Percentiles rank a stretch among this genome's conserved stretches.
Conservation (phyloP, 2,888 invertebrate species). For the Mimachlamys varia region DNA sequence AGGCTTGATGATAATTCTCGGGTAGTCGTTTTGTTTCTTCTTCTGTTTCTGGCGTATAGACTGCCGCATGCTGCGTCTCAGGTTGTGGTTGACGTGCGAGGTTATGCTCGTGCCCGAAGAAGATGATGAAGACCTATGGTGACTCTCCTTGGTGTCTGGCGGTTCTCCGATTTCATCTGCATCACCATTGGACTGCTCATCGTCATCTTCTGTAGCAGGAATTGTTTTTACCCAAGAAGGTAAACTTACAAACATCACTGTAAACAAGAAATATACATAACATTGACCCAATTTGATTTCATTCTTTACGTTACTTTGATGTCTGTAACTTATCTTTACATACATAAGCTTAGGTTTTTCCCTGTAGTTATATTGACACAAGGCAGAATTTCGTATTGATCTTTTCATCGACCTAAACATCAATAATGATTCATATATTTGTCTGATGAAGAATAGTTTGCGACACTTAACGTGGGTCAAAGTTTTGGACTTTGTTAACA, state of each 20-base stretch:
- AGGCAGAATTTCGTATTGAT: not conserved
- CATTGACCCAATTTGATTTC: not conserved
- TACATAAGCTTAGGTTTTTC: not conserved
- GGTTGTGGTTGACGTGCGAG: conserved; percentile 12
- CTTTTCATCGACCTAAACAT: not conserved
- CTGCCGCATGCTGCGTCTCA: conserved; percentile 69
- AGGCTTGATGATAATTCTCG: conserved; percentile 92
- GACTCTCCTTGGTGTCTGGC: conserved; percentile 39
- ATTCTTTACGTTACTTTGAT: conserved; percentile 32
- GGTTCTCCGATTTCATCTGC: conserved; percentile 43
- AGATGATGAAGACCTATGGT: conserved; percentile 1
- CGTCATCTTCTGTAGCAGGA: conserved; percentile 52
- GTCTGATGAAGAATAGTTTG: too few species aligned
- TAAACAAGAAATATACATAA: conserved; percentile 44
- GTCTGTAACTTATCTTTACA: not conserved
- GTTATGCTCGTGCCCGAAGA: conserved; percentile 28
- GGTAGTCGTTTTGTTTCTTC: conserved; percentile 77
- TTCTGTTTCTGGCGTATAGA: conserved; percentile 65
- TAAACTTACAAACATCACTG: conserved; percentile 70
- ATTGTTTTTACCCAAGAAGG: conserved; percentile 57
- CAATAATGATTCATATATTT: not conserved
- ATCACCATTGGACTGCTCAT: conserved; percentile 47
- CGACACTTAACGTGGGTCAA: too few species aligned
- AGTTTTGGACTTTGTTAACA: too few species aligned
- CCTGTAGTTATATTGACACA: not conserved